Evolutionary conservation across 2,888 invertebrate genomes (phyloP).

Genomic region (Trichopria drosophilae): DNA sequence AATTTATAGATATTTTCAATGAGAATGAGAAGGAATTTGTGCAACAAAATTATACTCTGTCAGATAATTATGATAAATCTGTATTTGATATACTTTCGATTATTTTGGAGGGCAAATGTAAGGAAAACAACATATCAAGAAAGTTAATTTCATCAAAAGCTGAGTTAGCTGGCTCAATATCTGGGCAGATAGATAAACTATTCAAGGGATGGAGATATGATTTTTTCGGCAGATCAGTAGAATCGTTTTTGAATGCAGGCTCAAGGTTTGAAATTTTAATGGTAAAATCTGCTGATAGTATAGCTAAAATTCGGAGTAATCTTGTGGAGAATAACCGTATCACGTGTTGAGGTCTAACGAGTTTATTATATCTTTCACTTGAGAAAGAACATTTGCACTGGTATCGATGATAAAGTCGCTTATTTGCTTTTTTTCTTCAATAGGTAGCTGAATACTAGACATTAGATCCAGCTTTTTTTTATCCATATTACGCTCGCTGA

Average conservation of each 20-base stretch:
- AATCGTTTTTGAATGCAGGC: conserved; percentile 13
- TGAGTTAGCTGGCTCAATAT: conserved; percentile 17
- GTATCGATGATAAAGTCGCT: conserved; percentile 19
- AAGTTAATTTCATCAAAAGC: conserved; percentile 17
- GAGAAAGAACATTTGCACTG: conserved; percentile 20
- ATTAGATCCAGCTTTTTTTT: conserved; percentile 18
- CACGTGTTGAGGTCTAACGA: conserved; percentile 14
- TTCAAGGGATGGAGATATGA: conserved; percentile 15
- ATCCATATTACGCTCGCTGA: conserved; percentile 17
- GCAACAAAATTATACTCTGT: conserved; percentile 11
- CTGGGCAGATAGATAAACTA: conserved; percentile 14
- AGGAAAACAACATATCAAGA: conserved; percentile 16
- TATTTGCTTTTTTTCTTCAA: conserved; percentile 17
- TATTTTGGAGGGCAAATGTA: conserved; percentile 16
- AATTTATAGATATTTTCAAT: conserved; percentile 16
- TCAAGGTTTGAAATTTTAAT: conserved; percentile 13
- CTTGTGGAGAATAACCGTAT: conserved; percentile 7
- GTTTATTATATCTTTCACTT: conserved; percentile 18
- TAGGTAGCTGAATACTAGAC: conserved; percentile 17
- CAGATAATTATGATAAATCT: conserved; percentile 15
- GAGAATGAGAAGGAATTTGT: conserved; percentile 12
- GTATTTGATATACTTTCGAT: conserved; percentile 16
- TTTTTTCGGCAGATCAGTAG: conserved; percentile 14
- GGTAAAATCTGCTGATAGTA: conserved; percentile 13
- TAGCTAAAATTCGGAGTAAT: conserved; percentile 14